A percentile compares a stretch with the other conserved stretches of the same genome.
These are phyloP conservation scores for Siniperca chuatsi DNA, from an alignment of 2,113 vertebrate genomes.

Conservation along the genomic window DNA sequence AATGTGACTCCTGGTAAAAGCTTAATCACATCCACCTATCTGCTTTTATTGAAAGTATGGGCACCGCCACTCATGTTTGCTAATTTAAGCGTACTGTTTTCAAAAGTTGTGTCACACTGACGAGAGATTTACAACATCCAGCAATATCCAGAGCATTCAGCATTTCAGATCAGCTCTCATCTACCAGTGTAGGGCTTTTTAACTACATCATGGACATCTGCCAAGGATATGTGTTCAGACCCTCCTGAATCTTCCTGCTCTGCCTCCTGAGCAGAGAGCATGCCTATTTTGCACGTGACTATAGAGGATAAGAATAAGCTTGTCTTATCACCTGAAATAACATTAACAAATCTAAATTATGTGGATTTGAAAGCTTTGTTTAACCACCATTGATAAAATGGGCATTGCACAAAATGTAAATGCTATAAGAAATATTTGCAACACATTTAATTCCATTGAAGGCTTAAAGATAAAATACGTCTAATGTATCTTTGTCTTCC, in stretches of 20 bases:
- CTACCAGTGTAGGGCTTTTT: neutral
- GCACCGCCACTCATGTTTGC: neutral
- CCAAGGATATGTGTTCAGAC: conserved; percentile 1
- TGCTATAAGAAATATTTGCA: too few relatives aligned
- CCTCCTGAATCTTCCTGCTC: neutral
- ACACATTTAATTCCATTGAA: neutral
- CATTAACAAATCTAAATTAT: neutral
- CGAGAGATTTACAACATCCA: conserved; percentile 1
- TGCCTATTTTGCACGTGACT: neutral
- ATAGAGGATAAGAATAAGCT: neutral
- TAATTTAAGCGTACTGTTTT: neutral
- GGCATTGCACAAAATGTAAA: too few relatives aligned
- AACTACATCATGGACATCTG: conserved; percentile 24
- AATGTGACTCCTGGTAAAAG: conserved; percentile 18
- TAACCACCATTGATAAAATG: neutral
- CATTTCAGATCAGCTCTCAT: conserved; percentile 13
- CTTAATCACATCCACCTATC: conserved; percentile 6
- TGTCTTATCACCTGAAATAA: neutral
- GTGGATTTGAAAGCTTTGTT: neutral
- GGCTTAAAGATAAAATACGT: neutral
- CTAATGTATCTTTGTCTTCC: neutral
- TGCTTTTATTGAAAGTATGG: neutral
- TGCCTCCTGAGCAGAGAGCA: neutral
- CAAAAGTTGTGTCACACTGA: neutral
- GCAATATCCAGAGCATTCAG: conserved; percentile 11